These are phyloP conservation scores for Caranx melampygus DNA, from an alignment of 2,113 vertebrate genomes.

Conservation along the genomic window DNA sequence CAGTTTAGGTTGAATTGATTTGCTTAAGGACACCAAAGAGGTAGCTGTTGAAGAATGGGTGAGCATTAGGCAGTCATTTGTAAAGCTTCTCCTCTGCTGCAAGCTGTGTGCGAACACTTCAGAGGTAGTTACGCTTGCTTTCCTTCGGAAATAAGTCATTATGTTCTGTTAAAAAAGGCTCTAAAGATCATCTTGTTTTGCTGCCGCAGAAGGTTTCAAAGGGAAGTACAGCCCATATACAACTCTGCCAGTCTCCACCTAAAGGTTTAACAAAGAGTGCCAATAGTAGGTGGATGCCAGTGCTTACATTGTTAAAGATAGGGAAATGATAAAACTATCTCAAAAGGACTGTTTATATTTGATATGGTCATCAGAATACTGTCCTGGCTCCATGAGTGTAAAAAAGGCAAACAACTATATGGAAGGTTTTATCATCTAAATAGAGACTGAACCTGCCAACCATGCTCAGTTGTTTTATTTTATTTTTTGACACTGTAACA, in stretches of 20 bases:
- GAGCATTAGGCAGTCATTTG: constrained; percentile 35
- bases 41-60: constrained; percentile 16
- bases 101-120: constrained; percentile 20
- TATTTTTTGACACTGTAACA: too few species aligned
- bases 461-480: too few species aligned
- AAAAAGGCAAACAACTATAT: not conserved
- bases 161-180: not conserved
- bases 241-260: not conserved
- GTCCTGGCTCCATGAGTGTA: not conserved
- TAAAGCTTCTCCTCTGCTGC: constrained; percentile 34
- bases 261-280: not conserved
- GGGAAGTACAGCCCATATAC: not conserved
- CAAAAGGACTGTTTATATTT: constrained; percentile 5
- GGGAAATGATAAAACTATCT: constrained; percentile 5
- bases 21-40: constrained; percentile 26
- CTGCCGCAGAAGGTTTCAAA: not conserved
- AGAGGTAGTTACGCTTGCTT: not conserved
- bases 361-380: not conserved
- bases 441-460: not conserved
- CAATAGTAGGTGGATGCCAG: constrained; percentile 2
- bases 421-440: not conserved
- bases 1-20: constrained; percentile 7
- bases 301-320: not conserved
- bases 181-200: not conserved
- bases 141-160: not conserved